Evolutionary conservation across 2,888 invertebrate species (phyloP).

Genomic region (Clostera curtula): DNA sequence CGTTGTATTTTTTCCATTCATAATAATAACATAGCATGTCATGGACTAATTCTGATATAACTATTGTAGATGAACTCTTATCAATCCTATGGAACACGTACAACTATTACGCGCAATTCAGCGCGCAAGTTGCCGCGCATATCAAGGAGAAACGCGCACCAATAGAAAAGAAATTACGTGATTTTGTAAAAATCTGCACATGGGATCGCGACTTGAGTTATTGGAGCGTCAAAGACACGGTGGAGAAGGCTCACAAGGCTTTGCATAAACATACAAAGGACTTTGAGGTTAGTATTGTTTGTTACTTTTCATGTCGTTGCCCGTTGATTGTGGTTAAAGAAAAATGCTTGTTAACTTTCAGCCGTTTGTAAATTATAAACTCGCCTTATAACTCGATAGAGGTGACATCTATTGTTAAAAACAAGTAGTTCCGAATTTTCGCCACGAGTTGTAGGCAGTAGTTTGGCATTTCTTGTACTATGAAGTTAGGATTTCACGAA

Average conservation of each 20-base stretch:
- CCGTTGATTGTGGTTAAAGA: no score
- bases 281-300: constrained; percentile 76
- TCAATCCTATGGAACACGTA: constrained; percentile 87
- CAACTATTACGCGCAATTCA: constrained; percentile 89
- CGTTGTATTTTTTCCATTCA: no score
- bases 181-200: constrained; percentile 94
- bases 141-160: constrained; percentile 83
- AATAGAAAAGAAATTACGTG: constrained; percentile 93
- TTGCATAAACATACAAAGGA: constrained; percentile 91
- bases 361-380: no score
- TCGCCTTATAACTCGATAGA: no score
- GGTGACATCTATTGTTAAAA: no score
- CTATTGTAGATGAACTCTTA: constrained; percentile 70
- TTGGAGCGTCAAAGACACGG: constrained; percentile 92
- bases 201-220: constrained; percentile 97
- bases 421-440: no score
- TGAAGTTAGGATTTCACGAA: no score
- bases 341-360: no score
- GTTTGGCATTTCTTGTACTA: no score
- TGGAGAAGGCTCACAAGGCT: constrained; percentile 90
- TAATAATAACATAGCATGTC: no score
- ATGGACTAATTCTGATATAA: constrained; percentile 1
- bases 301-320: not conserved
- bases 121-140: constrained; percentile 75
- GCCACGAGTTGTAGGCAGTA: no score